phyloP scores from a whole-genome alignment of 2,113 vertebrate genomes.

The Tenrec ecaudatus region DNA sequence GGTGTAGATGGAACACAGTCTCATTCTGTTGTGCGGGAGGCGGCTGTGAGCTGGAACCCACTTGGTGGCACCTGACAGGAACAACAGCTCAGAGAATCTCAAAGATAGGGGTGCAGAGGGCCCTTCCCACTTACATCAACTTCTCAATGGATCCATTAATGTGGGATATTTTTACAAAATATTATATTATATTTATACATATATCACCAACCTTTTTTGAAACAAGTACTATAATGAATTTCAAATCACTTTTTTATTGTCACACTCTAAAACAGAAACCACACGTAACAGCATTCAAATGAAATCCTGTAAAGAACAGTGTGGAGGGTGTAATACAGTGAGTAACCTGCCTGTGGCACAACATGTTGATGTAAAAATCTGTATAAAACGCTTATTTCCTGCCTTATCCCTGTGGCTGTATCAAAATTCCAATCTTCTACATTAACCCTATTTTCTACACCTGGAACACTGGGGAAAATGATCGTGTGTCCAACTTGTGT shows the following conservation, averaged over 20 bases:
- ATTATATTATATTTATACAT: background rate
- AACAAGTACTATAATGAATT: background rate
- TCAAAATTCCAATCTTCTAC: background rate
- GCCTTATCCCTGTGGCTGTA: background rate
- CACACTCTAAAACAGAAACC: slow-evolving; percentile 42
- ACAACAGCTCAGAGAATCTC: too few species aligned
- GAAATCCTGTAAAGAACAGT: background rate
- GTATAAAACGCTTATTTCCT: background rate
- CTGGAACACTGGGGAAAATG: background rate
- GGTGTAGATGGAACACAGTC: too few species aligned
- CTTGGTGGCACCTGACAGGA: too few species aligned
- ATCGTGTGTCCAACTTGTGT: background rate
- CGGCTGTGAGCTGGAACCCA: too few species aligned
- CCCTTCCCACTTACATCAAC: background rate
- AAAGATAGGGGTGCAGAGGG: too few species aligned
- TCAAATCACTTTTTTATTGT: slow-evolving; percentile 36
- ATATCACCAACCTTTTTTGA: background rate
- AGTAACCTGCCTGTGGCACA: background rate
- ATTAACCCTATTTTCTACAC: background rate
- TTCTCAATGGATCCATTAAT: background rate
- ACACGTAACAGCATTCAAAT: slow-evolving; percentile 4
- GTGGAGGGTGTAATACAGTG: background rate
- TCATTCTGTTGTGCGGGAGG: too few species aligned
- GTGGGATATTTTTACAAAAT: background rate
- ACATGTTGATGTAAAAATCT: slow-evolving; percentile 49